Conservation (phyloP, 2,888 invertebrate genomes). For the Aleiodes alternator region DNA sequence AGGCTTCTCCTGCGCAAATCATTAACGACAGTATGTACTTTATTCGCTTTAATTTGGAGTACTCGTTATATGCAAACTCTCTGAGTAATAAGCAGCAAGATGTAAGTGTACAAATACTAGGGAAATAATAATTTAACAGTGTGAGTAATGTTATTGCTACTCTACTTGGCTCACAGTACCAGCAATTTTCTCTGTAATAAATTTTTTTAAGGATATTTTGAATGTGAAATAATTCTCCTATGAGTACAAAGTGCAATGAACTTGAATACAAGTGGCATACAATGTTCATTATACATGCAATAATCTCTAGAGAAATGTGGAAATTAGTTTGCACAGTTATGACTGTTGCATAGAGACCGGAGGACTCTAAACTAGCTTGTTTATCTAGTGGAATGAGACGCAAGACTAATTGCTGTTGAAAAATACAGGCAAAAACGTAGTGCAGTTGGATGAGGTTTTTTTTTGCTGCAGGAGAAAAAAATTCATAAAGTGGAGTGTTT, state of each 20-base stretch:
- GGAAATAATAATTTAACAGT: no score
- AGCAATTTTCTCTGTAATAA: background rate
- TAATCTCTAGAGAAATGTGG: conserved; percentile 21
- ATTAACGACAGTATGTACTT: background rate
- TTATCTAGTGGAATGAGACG: conserved; percentile 19
- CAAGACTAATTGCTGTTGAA: conserved; percentile 38
- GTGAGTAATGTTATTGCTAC: no score
- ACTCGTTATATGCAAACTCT: no score
- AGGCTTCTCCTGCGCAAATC: background rate
- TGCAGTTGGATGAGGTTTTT: conserved; percentile 23
- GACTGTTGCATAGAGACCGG: background rate
- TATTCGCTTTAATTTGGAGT: background rate
- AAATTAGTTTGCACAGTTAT: conserved; percentile 25
- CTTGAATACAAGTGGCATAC: background rate
- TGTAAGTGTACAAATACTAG: no score
- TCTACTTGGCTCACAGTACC: no score
- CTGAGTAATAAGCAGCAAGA: no score
- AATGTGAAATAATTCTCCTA: background rate
- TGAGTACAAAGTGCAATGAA: conserved; percentile 6
- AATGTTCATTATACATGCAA: background rate
- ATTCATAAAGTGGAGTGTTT: conserved; percentile 3
- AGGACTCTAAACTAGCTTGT: background rate
- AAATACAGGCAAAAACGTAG: conserved; percentile 4
- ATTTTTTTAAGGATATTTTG: background rate
- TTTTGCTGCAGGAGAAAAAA: conserved; percentile 20